phyloP scores from a whole-genome alignment of 2,113 vertebrate species.

The Neoarius graeffei region DNA sequence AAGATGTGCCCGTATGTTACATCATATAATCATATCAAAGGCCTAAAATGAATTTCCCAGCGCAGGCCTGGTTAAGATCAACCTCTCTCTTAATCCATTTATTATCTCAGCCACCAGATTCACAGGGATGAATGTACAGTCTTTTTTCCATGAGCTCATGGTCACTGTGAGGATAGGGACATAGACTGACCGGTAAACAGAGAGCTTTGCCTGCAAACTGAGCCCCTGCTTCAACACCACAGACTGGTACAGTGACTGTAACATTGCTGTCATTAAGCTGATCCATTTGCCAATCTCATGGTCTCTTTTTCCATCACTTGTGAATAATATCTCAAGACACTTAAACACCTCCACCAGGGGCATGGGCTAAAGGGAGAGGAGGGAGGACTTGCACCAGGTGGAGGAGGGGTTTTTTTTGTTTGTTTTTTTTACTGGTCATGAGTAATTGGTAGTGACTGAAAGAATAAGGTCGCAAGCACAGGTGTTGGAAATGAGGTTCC shows the following conservation, averaged over 20 bases:
- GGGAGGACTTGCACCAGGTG: neutral
- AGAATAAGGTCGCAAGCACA: neutral
- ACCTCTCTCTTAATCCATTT: constrained; percentile 26
- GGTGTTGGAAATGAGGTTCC: constrained; percentile 7
- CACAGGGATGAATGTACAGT: constrained; percentile 29
- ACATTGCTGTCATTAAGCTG: neutral
- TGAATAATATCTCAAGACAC: neutral
- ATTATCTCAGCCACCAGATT: constrained; percentile 41
- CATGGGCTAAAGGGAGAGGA: neutral
- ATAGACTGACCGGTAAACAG: constrained; percentile 16
- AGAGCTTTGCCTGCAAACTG: constrained; percentile 23
- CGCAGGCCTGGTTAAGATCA: constrained; percentile 39
- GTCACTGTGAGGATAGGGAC: constrained; percentile 27
- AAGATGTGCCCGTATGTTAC: constrained; percentile 21
- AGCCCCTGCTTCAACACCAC: neutral
- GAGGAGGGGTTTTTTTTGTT: no score
- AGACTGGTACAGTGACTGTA: neutral
- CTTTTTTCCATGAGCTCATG: constrained; percentile 56
- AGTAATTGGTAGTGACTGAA: neutral
- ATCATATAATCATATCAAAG: constrained; percentile 41
- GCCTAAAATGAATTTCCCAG: constrained; percentile 33
- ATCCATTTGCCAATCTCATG: neutral
- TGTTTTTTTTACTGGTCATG: neutral
- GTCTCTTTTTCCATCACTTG: constrained; percentile 1
- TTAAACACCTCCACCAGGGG: constrained; percentile 1